Base-by-base conservation (phyloP, 2,888 invertebrate species). In the Ennomos quercinarius region DNA sequence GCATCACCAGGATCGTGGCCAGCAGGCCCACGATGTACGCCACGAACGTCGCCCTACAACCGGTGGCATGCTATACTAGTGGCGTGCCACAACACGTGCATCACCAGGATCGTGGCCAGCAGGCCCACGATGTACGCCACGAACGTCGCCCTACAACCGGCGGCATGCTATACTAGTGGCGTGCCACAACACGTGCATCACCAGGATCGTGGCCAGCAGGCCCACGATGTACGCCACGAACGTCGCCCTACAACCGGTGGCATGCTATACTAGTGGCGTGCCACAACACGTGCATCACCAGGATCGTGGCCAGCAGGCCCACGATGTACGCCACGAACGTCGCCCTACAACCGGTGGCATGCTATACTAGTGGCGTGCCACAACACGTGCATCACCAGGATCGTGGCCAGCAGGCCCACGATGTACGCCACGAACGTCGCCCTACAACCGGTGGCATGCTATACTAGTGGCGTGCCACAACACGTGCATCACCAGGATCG, bases 391-490 rank as follows among this genome's bases (percentile, higher is more conserved):
- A 99, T 99, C 61, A 99, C 97, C 72, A 97, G 95, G 86, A 99
- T 99, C 1, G 99, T 99, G 17, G 97, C 95, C 84, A 98, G 91
- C 64, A 99, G 93, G 1, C 99, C 99, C 76, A 98, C 86, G 75
- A 99, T 96, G 87, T 99, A 99, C 1, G 99, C 99, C 44, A 95
- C 82, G 85, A 99, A 97, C 4, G 99, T 97, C 3, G 97, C 95
- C 80, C 87, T 80, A 74, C 5, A 27, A 27, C 27, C 4, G 3
- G 27, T 5, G 3, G 27, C 41, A 8, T 4, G n/a, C n/a, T n/a
- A n/a, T n/a, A n/a, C n/a, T n/a, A n/a, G n/a, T n/a, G n/a, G 99
- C 99, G 92, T 99, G 99, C 87, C 98, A 98, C 93, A 98, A 99
- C 71, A 98, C 94, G 91, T 99, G 99, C 99, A 99, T 99, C 61